These are phyloP conservation scores for Eidolon helvum DNA, from an alignment of 2,113 vertebrate genomes.

Conservation along the genomic window DNA sequence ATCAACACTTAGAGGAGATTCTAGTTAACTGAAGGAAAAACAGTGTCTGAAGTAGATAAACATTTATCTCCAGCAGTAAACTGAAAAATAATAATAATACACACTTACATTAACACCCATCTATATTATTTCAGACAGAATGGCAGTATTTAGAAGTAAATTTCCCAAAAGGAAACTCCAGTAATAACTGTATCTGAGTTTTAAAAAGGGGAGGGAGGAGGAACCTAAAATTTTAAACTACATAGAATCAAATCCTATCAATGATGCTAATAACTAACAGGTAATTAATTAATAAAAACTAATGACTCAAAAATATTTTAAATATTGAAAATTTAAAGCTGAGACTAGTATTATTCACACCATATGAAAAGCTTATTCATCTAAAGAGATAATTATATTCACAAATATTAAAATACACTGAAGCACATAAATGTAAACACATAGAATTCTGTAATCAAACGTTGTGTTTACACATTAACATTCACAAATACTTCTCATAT, in stretches of 20 bases:
- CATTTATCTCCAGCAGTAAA: background rate
- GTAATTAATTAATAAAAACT: constrained; percentile 22
- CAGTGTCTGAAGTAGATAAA: background rate
- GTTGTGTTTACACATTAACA: background rate
- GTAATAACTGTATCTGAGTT: background rate
- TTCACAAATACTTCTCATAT: background rate
- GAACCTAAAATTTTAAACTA: background rate
- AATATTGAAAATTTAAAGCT: background rate
- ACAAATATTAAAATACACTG: background rate
- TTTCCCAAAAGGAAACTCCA: background rate
- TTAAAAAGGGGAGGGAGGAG: background rate
- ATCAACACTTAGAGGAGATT: background rate
- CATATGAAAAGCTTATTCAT: background rate
- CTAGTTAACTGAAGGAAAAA: background rate
- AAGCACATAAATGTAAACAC: background rate
- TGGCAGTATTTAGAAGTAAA: background rate
- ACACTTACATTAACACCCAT: background rate
- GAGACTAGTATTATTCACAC: background rate
- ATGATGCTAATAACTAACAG: background rate
- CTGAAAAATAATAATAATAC: background rate
- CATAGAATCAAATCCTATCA: background rate
- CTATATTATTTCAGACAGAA: background rate
- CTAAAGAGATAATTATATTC: background rate
- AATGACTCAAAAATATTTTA: background rate
- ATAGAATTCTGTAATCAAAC: background rate